Base-by-base conservation (phyloP, 2,888 invertebrate genomes). In the Carpatolechia fugitivella region DNA sequence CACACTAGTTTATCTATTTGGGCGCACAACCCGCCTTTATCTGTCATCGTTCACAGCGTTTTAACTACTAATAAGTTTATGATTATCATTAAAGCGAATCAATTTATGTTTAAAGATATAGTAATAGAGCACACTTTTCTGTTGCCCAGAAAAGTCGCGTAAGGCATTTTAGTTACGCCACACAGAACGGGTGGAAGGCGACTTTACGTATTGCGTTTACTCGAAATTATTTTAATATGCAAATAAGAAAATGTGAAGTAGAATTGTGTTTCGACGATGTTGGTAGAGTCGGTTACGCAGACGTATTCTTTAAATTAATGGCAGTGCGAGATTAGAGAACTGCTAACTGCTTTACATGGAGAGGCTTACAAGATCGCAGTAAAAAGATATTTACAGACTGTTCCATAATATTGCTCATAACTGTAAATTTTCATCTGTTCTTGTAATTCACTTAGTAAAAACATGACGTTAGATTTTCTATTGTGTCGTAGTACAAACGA, bases 181-280 rank as follows among this genome's bases (percentile, higher is more conserved):
- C 49, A 60, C 63, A 65, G 70, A 69, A n/a, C 52, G 75, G 74
- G 74, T 78, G 70, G 80, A 78, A 85, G 82, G 82, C 82, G 78
- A 85, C 80, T 81, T 75, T 82, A 84, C 84, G 84, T 89, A 88
- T 85, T 85, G 85, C 85, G 87, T 83, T 89, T 80, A 85, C 85
- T 88, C 74, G 86, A 90, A 89, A 90, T 90, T 85, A 90, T 89
- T 90, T 90, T 90, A 88, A 89, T 89, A 89, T 89, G 89, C 87
- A 89, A 90, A 90, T 90, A 89, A 85, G 87, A 86, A 89, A 84
- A 88, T 88, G 89, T 88, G 85, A 82, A 86, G 82, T 80, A 81
- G 87, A 82, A 89, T 86, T 88, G 83, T 85, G 78, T 85, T 86
- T 82, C 82, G 82, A 84, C 81, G 82, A 79, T 82, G 87, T 82